Conservation (phyloP, 2,888 invertebrate genomes). For the Aethes cnicana region DNA sequence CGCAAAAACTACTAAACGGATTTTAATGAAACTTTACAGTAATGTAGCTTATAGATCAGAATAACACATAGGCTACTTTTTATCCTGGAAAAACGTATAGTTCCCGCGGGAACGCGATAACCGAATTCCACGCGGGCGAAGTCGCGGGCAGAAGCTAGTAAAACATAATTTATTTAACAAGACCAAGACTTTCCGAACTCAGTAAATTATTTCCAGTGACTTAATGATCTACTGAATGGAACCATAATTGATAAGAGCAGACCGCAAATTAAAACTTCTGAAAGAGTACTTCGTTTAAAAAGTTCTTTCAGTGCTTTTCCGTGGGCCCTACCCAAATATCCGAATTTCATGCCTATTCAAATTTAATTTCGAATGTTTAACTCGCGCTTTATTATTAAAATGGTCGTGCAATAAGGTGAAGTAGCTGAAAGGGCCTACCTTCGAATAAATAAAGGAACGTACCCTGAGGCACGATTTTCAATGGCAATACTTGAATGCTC, state of each 20-base stretch:
- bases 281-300: conserved; percentile 15
- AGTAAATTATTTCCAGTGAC: neutral
- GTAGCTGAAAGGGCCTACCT: neutral
- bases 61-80: no score
- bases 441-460: conserved; percentile 1
- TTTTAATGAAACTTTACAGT: no score
- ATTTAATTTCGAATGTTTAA: conserved; percentile 17
- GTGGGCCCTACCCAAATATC: conserved; percentile 9
- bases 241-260: conserved; percentile 13
- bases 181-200: no score
- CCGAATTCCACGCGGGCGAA: no score
- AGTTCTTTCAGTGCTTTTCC: conserved; percentile 19
- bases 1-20: no score
- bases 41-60: no score
- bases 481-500: neutral
- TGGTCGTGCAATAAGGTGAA: conserved; percentile 3
- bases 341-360: conserved; percentile 15
- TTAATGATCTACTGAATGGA: conserved; percentile 14
- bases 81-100: no score
- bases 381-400: conserved; percentile 22
- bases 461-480: neutral
- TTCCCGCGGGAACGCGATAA: no score
- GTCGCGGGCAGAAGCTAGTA: no score
- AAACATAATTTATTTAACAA: no score
- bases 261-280: conserved; percentile 26